phyloP scores from a whole-genome alignment of 2,888 invertebrate genomes.

The Metellina segmentata region DNA sequence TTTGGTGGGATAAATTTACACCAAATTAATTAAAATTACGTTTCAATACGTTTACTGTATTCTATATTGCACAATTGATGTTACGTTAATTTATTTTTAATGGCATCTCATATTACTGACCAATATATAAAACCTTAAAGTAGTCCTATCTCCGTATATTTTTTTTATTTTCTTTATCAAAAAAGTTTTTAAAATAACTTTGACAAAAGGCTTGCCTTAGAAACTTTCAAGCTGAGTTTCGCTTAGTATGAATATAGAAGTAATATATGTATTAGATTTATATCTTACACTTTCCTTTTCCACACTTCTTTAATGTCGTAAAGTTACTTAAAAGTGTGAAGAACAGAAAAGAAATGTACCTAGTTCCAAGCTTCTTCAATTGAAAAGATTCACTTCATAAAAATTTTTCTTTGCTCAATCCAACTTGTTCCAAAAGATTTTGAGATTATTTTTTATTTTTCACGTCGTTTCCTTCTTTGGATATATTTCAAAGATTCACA shows the following conservation, averaged over 20 bases:
- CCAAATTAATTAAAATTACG: too few species aligned
- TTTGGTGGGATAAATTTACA: too few species aligned
- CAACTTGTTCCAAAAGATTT: constrained; percentile 9
- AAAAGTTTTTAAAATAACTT: neutral
- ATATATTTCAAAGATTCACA: neutral
- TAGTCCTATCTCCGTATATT: neutral
- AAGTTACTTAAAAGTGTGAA: neutral
- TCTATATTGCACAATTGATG: too few species aligned
- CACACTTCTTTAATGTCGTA: constrained; percentile 10
- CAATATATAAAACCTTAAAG: neutral
- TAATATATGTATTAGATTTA: constrained; percentile 31
- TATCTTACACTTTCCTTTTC: constrained; percentile 30
- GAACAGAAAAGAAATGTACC: neutral
- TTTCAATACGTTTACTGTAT: too few species aligned
- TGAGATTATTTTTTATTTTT: constrained; percentile 12
- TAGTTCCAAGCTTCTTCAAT: constrained; percentile 27
- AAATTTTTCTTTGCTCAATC: constrained; percentile 19
- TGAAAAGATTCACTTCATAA: constrained; percentile 39
- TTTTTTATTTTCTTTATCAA: neutral
- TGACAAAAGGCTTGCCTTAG: neutral
- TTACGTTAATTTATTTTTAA: neutral
- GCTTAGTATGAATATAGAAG: neutral
- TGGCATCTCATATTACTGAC: neutral
- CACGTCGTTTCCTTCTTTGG: neutral
- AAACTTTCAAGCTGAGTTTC: neutral